Percentiles rank a stretch among this genome's conserved stretches.
These are phyloP conservation scores for Agrotis puta DNA, from an alignment of 2,888 invertebrate genomes.

Conservation along the genomic window DNA sequence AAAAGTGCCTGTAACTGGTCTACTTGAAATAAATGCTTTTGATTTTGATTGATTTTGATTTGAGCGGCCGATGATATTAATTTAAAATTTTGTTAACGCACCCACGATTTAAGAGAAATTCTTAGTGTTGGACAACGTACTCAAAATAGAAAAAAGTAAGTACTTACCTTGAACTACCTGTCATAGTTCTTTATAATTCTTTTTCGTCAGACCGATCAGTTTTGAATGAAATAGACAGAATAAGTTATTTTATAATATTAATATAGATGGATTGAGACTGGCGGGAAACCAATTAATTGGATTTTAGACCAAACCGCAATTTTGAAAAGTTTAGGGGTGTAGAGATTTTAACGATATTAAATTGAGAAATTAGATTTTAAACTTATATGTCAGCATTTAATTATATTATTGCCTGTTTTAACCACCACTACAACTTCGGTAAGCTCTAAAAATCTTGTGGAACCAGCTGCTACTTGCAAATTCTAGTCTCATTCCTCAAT, in stretches of 20 bases:
- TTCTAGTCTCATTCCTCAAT: background rate
- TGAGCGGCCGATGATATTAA: too few relatives aligned
- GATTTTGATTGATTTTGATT: too few relatives aligned
- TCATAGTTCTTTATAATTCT: background rate
- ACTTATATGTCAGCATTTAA: slow-evolving; percentile 26
- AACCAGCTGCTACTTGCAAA: too few relatives aligned
- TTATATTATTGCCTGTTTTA: slow-evolving; percentile 2
- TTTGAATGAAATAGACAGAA: background rate
- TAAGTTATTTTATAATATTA: background rate
- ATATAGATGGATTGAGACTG: slow-evolving; percentile 3
- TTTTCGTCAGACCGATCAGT: background rate
- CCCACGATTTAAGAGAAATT: too few relatives aligned
- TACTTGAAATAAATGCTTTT: too few relatives aligned
- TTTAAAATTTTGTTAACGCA: too few relatives aligned
- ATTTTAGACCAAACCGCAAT: slow-evolving; percentile 35
- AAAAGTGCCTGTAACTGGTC: too few relatives aligned
- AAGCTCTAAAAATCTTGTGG: too few relatives aligned
- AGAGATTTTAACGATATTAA: slow-evolving; percentile 30
- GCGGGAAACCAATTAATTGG: slow-evolving; percentile 43
- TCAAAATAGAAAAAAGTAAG: too few relatives aligned
- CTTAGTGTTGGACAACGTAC: too few relatives aligned
- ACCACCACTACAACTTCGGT: background rate
- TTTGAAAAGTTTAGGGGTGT: slow-evolving; percentile 25
- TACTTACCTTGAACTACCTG: background rate
- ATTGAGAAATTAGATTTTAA: slow-evolving; percentile 11